Evolutionary conservation across 2,888 invertebrate genomes (phyloP), one percentile per base, ranked within the genome.

Genomic region (Podabrus alpinus): DNA sequence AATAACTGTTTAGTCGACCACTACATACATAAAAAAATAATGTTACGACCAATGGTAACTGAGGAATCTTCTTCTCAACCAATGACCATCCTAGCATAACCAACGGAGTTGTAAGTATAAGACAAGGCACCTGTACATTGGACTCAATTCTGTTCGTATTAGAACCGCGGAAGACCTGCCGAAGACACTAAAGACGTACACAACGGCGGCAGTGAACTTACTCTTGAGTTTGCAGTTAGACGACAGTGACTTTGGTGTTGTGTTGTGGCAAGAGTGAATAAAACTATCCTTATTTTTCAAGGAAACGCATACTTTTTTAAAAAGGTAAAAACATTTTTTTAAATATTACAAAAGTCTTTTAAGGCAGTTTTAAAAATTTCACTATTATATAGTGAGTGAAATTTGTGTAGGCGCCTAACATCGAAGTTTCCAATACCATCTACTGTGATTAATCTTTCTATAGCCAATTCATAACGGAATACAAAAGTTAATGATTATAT

Each of bases 121-220:
- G 85, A 85, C 84, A 80, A 82, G 83, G 81, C 84, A 84, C 85
- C 84, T 85, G 86, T 83, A 81, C 79, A 79, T 80, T 83, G 84
- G 81, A 84, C 85, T 84, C 86, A 86, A 86, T 86, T 85, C 84
- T 83, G 81, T 79, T 78, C 78, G 79, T 80, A 82, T 80, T 79
- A 81, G 80, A 82, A 81, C 82, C 81, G 82, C 83, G 82, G 81
- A 82, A 82, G 81, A 81, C 78, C 78, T 76, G 75, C 70, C 72
- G 78, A 80, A 80, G 80, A 78, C 75, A 76, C 70, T 68, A 76
- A 78, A 72, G 76, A 77, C 77, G 75, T 74, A 74, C 73, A 79
- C 72, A 74, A 73, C 76, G 74, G 72, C 77, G 76, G 78, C 73
- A 78, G 82, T 82, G 82, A 81, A 83, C 82, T 82, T 82, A 82